Conservation (phyloP, 2,888 invertebrate species). For the Polydrusus pterygomalis region DNA sequence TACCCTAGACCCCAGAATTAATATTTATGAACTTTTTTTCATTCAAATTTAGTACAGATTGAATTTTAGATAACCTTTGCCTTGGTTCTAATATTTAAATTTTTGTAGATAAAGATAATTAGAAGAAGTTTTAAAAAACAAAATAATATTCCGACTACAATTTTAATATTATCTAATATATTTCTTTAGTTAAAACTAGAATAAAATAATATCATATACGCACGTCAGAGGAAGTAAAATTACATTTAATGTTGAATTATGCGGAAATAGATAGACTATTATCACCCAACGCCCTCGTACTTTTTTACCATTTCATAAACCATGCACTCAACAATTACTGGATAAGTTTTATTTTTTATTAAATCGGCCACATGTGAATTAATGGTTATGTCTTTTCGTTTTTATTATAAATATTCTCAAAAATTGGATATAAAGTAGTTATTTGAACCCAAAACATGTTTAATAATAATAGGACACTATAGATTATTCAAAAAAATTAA, state of each 20-base stretch:
- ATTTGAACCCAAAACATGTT: too few relatives aligned
- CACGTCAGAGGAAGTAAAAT: neutral
- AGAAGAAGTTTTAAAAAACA: neutral
- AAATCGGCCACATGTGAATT: too few relatives aligned
- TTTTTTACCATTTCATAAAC: neutral
- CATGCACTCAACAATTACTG: too few relatives aligned
- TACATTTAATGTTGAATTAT: neutral
- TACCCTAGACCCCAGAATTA: too few relatives aligned
- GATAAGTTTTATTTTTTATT: too few relatives aligned
- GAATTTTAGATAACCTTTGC: conserved; percentile 27
- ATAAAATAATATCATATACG: conserved; percentile 5
- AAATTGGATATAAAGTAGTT: too few relatives aligned
- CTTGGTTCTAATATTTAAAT: neutral
- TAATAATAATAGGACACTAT: too few relatives aligned
- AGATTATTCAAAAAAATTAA: too few relatives aligned
- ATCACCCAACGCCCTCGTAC: conserved; percentile 11
- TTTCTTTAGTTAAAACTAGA: neutral
- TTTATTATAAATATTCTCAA: too few relatives aligned
- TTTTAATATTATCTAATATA: neutral
- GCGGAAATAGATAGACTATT: conserved; percentile 35
- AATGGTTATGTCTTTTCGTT: too few relatives aligned
- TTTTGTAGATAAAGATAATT: conserved; percentile 8
- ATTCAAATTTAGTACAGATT: conserved; percentile 27
- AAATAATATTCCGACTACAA: too few relatives aligned
- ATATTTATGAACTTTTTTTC: neutral